Conservation (phyloP, 1,140 invertebrate genomes). For the Aphidius gifuensis region DNA sequence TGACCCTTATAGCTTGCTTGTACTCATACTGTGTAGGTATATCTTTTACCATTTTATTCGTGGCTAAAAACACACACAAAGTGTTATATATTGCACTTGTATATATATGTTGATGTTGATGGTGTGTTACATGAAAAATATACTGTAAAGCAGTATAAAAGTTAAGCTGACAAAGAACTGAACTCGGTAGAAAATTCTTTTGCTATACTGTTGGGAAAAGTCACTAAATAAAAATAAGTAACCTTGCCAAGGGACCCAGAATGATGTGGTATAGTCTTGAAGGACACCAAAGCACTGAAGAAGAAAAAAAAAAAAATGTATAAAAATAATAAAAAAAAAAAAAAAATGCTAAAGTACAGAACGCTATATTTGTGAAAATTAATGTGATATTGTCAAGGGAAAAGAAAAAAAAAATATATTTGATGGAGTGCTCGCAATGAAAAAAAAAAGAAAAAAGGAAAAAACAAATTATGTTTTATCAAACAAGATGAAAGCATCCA, state of each 20-base stretch:
- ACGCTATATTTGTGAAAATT: not conserved
- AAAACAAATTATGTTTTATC: no score
- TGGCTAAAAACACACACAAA: conserved; percentile 14
- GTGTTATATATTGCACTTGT: not conserved
- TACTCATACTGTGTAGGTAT: conserved; percentile 2
- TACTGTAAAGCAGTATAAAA: not conserved
- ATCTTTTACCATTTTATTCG: conserved; percentile 12
- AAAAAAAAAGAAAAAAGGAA: no score
- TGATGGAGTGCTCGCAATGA: no score
- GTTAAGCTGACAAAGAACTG: conserved; percentile 17
- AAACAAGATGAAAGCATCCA: no score
- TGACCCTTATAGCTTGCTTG: conserved; percentile 19
- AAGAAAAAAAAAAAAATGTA: no score
- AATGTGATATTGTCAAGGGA: not conserved
- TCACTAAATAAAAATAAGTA: conserved; percentile 28
- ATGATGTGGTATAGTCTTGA: conserved; percentile 13
- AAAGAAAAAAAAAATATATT: no score
- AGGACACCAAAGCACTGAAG: conserved; percentile 17
- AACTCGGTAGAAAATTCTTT: conserved; percentile 1
- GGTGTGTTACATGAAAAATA: no score
- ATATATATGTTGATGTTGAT: no score
- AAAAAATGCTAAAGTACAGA: not conserved
- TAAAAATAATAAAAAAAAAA: not conserved
- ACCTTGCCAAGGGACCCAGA: not conserved
- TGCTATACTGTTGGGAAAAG: conserved; percentile 1